Evolutionary conservation across 2,113 vertebrate genomes (phyloP).

Genomic region (Okapia johnstoni): DNA sequence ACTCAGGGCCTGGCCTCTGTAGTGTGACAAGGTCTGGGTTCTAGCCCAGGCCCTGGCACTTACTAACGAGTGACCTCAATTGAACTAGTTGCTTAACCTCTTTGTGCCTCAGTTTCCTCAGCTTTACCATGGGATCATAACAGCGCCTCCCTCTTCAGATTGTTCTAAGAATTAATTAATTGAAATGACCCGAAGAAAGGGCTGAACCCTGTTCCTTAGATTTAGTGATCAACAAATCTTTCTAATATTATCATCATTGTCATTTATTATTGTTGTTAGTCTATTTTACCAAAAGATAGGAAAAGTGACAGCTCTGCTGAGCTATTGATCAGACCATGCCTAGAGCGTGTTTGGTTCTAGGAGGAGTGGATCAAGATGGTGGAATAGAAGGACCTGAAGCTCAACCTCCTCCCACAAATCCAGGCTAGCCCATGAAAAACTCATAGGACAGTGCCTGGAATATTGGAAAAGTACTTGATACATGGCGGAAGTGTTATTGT

Average conservation of each 20-base stretch:
- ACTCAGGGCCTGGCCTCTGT: neutral
- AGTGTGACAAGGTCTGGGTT: neutral
- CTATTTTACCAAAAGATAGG: neutral
- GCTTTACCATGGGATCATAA: neutral
- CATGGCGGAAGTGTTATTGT: neutral
- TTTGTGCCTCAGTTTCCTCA: neutral
- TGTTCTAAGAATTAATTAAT: neutral
- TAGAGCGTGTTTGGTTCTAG: neutral
- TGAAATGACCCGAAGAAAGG: neutral
- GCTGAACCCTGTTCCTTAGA: neutral
- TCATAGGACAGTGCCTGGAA: neutral
- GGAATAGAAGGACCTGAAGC: neutral
- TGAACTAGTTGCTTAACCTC: neutral
- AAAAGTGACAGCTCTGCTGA: neutral
- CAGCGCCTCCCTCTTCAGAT: neutral
- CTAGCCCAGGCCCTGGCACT: neutral
- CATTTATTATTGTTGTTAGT: neutral
- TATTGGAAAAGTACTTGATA: neutral
- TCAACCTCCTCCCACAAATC: neutral
- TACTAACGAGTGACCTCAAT: neutral
- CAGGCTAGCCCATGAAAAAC: neutral
- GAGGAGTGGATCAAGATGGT: neutral
- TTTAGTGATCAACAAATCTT: neutral
- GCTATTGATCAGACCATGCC: neutral
- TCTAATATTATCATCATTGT: neutral